Percentiles rank a stretch among this genome's conserved stretches.
phyloP scores from a whole-genome alignment of 2,888 invertebrate species.

The Thymelicus sylvestris region DNA sequence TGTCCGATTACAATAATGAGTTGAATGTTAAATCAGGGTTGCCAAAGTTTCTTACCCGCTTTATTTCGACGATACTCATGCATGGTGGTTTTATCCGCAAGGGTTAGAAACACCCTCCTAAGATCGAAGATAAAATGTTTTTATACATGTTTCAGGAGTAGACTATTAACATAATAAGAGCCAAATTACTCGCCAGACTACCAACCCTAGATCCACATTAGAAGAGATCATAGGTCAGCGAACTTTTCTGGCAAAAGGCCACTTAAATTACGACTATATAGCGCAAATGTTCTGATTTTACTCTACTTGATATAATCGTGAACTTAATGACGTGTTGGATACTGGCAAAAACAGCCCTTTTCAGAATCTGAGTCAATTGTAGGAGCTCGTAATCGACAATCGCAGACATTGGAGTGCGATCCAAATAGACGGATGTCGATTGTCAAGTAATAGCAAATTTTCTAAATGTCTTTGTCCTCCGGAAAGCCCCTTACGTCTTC shows the following conservation, averaged over 20 bases:
- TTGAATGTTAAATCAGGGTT: too few relatives aligned
- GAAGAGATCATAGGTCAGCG: background rate
- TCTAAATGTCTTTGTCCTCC: too few relatives aligned
- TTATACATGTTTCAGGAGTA: background rate
- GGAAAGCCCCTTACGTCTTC: too few relatives aligned
- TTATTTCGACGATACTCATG: too few relatives aligned
- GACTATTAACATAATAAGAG: background rate
- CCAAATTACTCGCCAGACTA: background rate
- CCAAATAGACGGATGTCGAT: too few relatives aligned
- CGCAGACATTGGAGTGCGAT: too few relatives aligned
- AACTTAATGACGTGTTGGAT: background rate
- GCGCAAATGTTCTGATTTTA: conserved; percentile 4
- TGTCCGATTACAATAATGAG: too few relatives aligned
- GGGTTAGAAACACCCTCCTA: too few relatives aligned
- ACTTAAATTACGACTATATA: background rate
- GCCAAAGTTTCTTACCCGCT: too few relatives aligned
- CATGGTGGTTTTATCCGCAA: too few relatives aligned
- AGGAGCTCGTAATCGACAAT: background rate
- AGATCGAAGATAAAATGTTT: too few relatives aligned
- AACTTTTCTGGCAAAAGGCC: conserved; percentile 22
- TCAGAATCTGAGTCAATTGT: background rate
- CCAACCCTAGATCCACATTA: background rate
- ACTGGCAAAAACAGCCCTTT: background rate
- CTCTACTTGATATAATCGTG: background rate
- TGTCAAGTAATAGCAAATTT: too few relatives aligned